Evolutionary conservation across 1,140 invertebrate genomes (phyloP), one percentile per base, ranked within the genome.

Genomic region (Helicoverpa zea): DNA sequence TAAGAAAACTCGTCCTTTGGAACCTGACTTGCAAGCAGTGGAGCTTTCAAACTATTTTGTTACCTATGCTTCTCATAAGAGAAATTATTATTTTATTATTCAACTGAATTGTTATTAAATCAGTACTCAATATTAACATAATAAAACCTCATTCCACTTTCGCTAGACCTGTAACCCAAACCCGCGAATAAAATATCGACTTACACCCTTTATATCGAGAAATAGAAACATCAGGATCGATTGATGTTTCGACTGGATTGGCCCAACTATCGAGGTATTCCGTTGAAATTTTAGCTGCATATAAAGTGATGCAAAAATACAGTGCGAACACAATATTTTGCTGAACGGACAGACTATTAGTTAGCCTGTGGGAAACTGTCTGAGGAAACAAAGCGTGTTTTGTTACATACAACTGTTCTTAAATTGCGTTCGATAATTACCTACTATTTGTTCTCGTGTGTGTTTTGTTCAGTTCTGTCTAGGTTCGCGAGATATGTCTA

Each of bases 361-460:
- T 88, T 90, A 89, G 88, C 82, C 91, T 89, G 92, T 94, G 93
- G 91, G 91, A 94, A 35, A 94, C 90, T 91, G 93, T 93, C 93
- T 89, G 87, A 88, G 89, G 91, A 93, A 91, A 94, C 92, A 93
- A 94, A 93, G 90, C 87, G 91, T 89, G 90, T 92, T 91, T 80
- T 85, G 92, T 94, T 93, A 90, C 82, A 81, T 83, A 81, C 91
- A 92, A 89, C 89, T 89, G 89, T 89, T 89, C 87, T 90, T 87
- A 89, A 82, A 88, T 88, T 87, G 87, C 76, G 66, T 82, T 77
- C 83, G 83, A 68, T 77, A 77, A 77, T 77, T 77, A 83, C 86
- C 82, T 92, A 93, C 92, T 83, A 92, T 81, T 77, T 78, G 82
- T 87, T 86, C 86, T 90, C 88, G 72, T 63, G 64, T n/a, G 74